Percentiles rank a stretch among this genome's conserved stretches.
Conservation (phyloP, 2,888 invertebrate species). For the Lymantria monacha region DNA sequence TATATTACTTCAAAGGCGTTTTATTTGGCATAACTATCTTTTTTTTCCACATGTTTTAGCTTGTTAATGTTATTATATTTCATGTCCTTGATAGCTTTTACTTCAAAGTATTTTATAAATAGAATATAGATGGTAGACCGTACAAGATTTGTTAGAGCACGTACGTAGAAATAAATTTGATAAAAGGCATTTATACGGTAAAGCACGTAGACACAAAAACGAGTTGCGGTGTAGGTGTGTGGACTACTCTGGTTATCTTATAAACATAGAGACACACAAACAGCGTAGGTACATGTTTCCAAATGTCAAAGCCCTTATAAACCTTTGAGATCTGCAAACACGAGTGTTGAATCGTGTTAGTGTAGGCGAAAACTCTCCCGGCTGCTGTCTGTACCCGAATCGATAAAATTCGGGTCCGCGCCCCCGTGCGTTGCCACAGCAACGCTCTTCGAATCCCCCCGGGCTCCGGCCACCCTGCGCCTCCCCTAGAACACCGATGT, state of each 20-base stretch:
- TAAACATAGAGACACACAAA: conserved; percentile 50
- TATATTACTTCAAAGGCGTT: no score
- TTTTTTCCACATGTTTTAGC: no score
- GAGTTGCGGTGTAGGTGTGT: conserved; percentile 37
- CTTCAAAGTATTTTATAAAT: no score
- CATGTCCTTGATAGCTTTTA: no score
- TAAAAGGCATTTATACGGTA: conserved; percentile 24
- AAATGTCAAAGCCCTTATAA: conserved; percentile 75
- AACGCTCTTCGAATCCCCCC: conserved; percentile 58
- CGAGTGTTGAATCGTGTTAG: conserved; percentile 76
- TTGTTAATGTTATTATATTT: no score
- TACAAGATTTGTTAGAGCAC: background rate
- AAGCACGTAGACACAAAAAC: conserved; percentile 38
- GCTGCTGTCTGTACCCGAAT: conserved; percentile 80
- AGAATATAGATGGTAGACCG: no score
- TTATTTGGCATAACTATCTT: no score
- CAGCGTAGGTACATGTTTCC: conserved; percentile 53
- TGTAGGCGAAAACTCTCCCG: conserved; percentile 68
- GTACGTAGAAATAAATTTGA: conserved; percentile 9
- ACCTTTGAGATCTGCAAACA: conserved; percentile 77
- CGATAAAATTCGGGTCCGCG: conserved; percentile 81
- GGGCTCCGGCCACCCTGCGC: conserved; percentile 48
- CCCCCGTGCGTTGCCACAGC: conserved; percentile 73
- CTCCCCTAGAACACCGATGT: conserved; percentile 76
- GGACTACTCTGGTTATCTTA: conserved; percentile 28